These are phyloP conservation scores for Andrena bicolor DNA, from an alignment of 2,888 invertebrate genomes.

Conservation along the genomic window DNA sequence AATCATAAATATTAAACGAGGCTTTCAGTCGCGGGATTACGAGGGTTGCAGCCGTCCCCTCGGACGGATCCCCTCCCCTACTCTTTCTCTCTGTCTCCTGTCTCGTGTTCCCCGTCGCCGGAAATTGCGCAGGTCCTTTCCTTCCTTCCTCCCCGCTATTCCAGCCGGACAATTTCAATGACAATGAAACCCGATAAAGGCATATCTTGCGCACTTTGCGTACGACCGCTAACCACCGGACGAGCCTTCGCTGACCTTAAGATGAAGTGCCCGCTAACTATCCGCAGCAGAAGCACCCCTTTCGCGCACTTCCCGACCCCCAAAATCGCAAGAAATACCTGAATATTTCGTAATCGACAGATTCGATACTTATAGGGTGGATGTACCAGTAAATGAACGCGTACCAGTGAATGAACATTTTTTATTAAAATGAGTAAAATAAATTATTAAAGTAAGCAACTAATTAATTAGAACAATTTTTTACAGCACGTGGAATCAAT, in stretches of 20 bases:
- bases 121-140: constrained; percentile 81
- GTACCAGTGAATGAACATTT: too few relatives aligned
- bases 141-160: constrained; percentile 67
- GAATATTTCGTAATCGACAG: neutral
- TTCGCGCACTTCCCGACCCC: constrained; percentile 11
- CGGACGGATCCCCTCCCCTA: constrained; percentile 27
- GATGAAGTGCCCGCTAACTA: constrained; percentile 25
- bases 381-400: too few relatives aligned
- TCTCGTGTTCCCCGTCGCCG: constrained; percentile 64
- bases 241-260: constrained; percentile 36
- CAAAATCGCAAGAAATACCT: constrained; percentile 1
- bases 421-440: too few relatives aligned
- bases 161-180: constrained; percentile 80
- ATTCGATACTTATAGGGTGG: too few relatives aligned
- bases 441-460: too few relatives aligned
- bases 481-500: too few relatives aligned
- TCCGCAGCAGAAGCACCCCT: constrained; percentile 9
- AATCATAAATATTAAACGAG: constrained; percentile 85
- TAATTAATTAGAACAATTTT: too few relatives aligned
- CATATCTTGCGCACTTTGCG: constrained; percentile 50
- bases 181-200: constrained; percentile 75
- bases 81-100: constrained; percentile 44
- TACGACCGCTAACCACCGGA: constrained; percentile 56
- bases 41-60: constrained; percentile 74
- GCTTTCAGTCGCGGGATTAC: constrained; percentile 83